Evolutionary conservation across 2,113 vertebrate genomes (phyloP).

Genomic region (Tinamus guttatus): DNA sequence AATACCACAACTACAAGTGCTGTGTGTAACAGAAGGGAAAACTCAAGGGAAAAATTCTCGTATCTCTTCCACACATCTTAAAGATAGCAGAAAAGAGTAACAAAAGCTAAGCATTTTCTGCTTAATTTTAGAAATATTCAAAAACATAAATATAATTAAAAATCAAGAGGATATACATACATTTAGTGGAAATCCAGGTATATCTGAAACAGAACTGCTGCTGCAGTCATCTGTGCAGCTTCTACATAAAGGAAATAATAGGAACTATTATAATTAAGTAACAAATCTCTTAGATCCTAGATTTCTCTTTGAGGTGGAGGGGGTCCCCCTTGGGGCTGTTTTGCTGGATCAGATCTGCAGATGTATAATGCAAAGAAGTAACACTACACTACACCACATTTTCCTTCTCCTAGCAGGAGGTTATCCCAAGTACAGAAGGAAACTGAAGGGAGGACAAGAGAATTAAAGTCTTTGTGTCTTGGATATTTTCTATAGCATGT

Average conservation of each 20-base stretch:
- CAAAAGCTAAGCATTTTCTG: not conserved
- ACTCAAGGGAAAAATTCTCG: not conserved
- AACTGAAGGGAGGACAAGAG: not conserved
- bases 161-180: not conserved
- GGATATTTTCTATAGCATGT: not conserved
- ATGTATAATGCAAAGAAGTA: not conserved
- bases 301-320: not conserved
- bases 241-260: not conserved
- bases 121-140: not conserved
- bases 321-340: not conserved
- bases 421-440: not conserved
- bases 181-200: not conserved
- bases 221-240: accelerated
- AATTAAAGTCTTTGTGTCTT: not conserved
- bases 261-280: not conserved
- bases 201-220: not conserved
- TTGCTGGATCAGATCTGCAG: not conserved
- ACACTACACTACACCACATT: not conserved
- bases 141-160: not conserved
- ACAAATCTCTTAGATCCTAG: not conserved
- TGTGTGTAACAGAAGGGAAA: not conserved
- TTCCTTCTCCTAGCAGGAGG: not conserved
- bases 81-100: not conserved
- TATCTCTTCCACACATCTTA: not conserved
- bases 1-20: not conserved